Evolutionary conservation across 2,113 vertebrate species (phyloP).

Genomic region (Pimephales promelas): DNA sequence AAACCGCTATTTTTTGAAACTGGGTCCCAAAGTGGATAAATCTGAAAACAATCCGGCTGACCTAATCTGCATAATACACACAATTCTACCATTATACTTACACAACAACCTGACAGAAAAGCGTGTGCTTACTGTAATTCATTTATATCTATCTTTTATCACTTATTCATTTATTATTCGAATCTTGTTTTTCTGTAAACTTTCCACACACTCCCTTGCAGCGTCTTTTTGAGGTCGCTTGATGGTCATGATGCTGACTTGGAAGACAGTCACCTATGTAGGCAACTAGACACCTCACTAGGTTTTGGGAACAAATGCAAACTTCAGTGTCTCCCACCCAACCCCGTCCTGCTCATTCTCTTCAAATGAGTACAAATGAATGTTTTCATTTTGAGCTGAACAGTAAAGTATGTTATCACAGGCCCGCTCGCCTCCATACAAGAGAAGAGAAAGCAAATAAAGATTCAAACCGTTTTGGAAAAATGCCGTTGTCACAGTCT

Average conservation of each 20-base stretch:
- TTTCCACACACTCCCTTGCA: not conserved
- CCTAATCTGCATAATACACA: no score
- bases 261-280: not conserved
- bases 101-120: no score
- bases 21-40: no score
- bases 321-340: conserved; percentile 54
- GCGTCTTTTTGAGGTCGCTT: no score
- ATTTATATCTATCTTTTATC: no score
- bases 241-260: not conserved
- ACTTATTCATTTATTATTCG: no score
- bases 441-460: conserved; percentile 70
- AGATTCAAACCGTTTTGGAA: conserved; percentile 54
- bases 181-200: not conserved
- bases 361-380: conserved; percentile 75
- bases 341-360: conserved; percentile 58
- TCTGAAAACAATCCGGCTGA: no score
- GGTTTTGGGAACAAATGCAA: conserved; percentile 21
- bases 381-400: conserved; percentile 76
- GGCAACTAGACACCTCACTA: not conserved
- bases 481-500: no score
- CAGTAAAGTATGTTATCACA: conserved; percentile 75
- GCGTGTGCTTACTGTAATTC: no score
- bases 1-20: no score
- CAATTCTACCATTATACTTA: no score
- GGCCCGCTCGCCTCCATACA: conserved; percentile 62